phyloP scores from a whole-genome alignment of 1,140 invertebrate species.

The Piezodorus guildinii region DNA sequence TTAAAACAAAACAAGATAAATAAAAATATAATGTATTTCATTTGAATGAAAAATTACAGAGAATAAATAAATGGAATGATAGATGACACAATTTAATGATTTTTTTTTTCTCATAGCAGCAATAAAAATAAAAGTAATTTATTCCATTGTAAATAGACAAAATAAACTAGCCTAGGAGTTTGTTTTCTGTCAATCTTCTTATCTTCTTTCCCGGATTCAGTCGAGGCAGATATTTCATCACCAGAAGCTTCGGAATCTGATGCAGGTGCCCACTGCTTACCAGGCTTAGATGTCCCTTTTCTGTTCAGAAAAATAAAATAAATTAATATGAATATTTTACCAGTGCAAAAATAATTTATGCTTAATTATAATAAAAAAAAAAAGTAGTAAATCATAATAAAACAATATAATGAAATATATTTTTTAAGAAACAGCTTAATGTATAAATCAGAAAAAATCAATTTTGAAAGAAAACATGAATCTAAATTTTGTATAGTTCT shows the following conservation, averaged over 20 bases:
- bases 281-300: background rate
- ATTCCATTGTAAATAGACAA: background rate
- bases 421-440: no score
- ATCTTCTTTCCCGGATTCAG: slow-evolving; percentile 41
- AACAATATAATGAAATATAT: no score
- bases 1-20: no score
- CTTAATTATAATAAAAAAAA: no score
- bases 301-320: background rate
- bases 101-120: no score
- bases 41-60: background rate
- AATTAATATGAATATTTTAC: no score
- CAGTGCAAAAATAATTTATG: background rate
- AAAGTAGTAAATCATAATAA: no score
- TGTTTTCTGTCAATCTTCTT: slow-evolving; percentile 26
- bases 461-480: no score
- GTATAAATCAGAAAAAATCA: no score
- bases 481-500: no score
- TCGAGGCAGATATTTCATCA: slow-evolving; percentile 41
- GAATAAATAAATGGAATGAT: background rate
- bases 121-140: no score
- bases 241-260: slow-evolving; percentile 47
- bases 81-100: background rate
- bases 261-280: slow-evolving; percentile 33
- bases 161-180: slow-evolving; percentile 2
- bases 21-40: no score